Conservation (phyloP, 2,888 invertebrate genomes). For the Corbicula japonica region DNA sequence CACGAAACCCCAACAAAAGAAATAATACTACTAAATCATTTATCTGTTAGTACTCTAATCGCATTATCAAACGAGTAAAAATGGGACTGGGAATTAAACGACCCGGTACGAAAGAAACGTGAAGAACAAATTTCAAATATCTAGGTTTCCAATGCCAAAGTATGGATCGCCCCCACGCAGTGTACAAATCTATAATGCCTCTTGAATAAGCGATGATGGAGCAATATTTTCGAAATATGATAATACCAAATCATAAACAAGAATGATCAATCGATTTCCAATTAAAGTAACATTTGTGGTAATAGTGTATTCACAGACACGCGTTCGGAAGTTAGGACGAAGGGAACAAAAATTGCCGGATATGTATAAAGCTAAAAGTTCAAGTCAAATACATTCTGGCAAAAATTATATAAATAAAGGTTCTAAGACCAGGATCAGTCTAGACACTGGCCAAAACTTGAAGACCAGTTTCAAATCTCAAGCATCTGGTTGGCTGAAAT, state of each 20-base stretch:
- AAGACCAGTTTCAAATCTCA: too few species aligned
- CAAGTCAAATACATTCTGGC: too few species aligned
- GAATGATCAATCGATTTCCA: slow-evolving; percentile 30
- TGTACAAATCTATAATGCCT: slow-evolving; percentile 20
- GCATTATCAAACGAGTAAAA: slow-evolving; percentile 20
- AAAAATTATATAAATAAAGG: too few species aligned
- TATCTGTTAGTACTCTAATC: slow-evolving; percentile 33
- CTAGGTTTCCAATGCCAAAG: slow-evolving; percentile 43
- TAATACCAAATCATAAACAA: slow-evolving; percentile 16
- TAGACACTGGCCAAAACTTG: too few species aligned
- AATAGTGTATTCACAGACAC: slow-evolving; percentile 21
- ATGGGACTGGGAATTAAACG: slow-evolving; percentile 26
- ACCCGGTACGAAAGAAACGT: slow-evolving; percentile 9
- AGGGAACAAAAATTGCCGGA: too few species aligned
- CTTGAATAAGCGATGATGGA: slow-evolving; percentile 4
- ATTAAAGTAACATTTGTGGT: slow-evolving; percentile 23
- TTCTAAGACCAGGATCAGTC: too few species aligned
- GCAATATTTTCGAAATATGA: slow-evolving; percentile 30
- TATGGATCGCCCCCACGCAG: slow-evolving; percentile 24
- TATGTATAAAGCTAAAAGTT: too few species aligned
- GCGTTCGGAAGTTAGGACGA: too few species aligned
- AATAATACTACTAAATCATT: slow-evolving; percentile 32
- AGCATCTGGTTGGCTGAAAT: too few species aligned
- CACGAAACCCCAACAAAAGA: slow-evolving; percentile 28
- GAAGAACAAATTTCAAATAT: slow-evolving; percentile 36